Percentiles rank a stretch among this genome's conserved stretches.
Evolutionary conservation across 2,888 invertebrate genomes (phyloP).

Genomic region (Luperina nickerlii): DNA sequence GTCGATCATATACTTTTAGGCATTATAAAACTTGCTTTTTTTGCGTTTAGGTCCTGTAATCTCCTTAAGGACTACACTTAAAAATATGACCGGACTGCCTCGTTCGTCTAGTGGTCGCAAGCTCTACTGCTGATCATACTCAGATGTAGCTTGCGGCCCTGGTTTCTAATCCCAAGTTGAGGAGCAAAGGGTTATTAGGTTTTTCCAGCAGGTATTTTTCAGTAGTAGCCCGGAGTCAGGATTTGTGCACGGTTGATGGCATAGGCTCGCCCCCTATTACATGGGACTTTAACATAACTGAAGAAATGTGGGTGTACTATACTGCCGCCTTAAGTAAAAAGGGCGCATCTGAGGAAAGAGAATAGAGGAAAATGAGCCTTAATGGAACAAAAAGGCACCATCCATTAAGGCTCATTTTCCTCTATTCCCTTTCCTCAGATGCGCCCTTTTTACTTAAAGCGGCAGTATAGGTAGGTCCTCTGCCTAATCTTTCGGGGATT

Average conservation of each 20-base stretch:
- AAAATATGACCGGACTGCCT: neutral
- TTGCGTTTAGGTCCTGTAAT: too few relatives aligned
- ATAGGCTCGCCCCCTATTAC: neutral
- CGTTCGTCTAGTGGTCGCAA: neutral
- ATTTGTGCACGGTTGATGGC: neutral
- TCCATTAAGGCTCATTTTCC: too few relatives aligned
- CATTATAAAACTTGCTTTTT: too few relatives aligned
- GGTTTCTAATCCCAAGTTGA: neutral
- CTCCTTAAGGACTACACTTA: neutral
- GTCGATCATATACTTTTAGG: too few relatives aligned
- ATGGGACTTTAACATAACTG: neutral
- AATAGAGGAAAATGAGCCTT: too few relatives aligned
- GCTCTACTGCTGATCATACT: neutral
- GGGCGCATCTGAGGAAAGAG: too few relatives aligned
- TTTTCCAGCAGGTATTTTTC: neutral
- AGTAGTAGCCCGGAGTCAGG: neutral
- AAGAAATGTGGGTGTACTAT: neutral
- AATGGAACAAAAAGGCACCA: too few relatives aligned
- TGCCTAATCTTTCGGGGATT: neutral
- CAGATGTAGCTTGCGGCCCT: neutral
- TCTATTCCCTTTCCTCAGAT: too few relatives aligned
- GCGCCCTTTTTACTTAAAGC: too few relatives aligned
- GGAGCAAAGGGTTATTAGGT: neutral
- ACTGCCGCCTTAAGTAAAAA: too few relatives aligned
- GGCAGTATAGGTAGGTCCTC: too few relatives aligned